Evolutionary conservation across 2,113 vertebrate genomes (phyloP).

Genomic region (Hemicordylus capensis): DNA sequence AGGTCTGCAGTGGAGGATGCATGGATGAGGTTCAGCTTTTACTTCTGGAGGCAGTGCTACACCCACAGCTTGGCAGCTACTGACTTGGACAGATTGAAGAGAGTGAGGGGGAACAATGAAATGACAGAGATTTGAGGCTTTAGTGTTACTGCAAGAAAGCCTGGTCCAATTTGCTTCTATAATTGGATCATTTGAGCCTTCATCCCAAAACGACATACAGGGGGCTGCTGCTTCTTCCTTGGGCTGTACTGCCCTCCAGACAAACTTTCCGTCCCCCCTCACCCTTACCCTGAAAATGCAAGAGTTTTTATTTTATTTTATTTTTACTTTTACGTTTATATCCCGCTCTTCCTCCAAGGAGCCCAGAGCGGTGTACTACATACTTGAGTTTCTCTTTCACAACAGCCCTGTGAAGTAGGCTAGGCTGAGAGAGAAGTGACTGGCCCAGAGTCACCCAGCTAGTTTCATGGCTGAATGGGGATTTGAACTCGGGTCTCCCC

Average conservation of each 20-base stretch:
- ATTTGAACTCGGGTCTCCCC: too few species aligned
- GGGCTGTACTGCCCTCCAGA: too few species aligned
- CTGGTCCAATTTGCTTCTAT: fast-evolving
- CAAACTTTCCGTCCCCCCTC: neutral
- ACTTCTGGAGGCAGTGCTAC: neutral
- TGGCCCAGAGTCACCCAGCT: too few species aligned
- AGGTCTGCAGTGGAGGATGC: fast-evolving
- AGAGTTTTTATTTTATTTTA: too few species aligned
- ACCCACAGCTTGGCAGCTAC: neutral
- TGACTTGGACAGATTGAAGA: constrained; percentile 4
- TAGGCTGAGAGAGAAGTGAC: too few species aligned
- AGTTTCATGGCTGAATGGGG: too few species aligned
- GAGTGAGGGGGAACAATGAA: neutral
- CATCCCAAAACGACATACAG: neutral
- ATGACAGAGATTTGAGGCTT: neutral
- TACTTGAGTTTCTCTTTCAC: too few species aligned
- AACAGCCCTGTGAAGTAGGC: too few species aligned
- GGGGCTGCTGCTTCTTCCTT: neutral
- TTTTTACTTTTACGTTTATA: too few species aligned
- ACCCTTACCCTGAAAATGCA: neutral
- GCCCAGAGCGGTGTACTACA: too few species aligned
- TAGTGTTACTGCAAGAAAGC: neutral
- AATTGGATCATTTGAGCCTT: neutral
- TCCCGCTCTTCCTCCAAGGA: too few species aligned
- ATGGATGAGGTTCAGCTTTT: neutral